Percentiles rank a stretch among this genome's conserved stretches.
These are phyloP conservation scores for Frankliniella fusca DNA, from an alignment of 2,888 invertebrate species.

Conservation along the genomic window DNA sequence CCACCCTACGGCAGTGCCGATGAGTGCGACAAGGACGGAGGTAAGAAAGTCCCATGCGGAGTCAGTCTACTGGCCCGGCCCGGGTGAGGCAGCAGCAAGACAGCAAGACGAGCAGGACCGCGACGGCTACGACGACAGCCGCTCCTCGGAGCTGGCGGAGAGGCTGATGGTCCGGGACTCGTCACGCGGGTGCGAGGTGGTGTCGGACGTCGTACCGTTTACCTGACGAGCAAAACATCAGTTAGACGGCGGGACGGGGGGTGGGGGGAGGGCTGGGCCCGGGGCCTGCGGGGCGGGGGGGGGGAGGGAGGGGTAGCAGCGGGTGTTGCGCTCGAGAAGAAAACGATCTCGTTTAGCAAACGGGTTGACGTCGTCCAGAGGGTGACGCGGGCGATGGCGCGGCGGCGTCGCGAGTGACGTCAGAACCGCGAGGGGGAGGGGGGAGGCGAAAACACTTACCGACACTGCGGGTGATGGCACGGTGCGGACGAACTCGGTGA, in stretches of 20 bases:
- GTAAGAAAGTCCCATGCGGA: too few species aligned
- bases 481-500: slow-evolving; percentile 8
- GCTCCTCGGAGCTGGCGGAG: neutral
- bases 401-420: neutral
- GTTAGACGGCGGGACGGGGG: neutral
- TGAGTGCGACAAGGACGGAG: too few species aligned
- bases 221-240: neutral
- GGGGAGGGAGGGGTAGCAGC: neutral
- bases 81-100: too few species aligned
- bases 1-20: too few species aligned
- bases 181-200: neutral
- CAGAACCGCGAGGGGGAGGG: neutral
- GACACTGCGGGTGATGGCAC: neutral
- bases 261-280: neutral
- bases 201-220: neutral
- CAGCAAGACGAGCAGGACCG: too few species aligned
- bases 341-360: too few species aligned
- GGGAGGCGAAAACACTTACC: neutral
- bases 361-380: too few species aligned
- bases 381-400: neutral
- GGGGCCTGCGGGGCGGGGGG: neutral
- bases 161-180: neutral
- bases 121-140: neutral
- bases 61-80: too few species aligned
- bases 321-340: too few species aligned